Conservation (phyloP, 2,113 vertebrate species). For the Antechinus flavipes region DNA sequence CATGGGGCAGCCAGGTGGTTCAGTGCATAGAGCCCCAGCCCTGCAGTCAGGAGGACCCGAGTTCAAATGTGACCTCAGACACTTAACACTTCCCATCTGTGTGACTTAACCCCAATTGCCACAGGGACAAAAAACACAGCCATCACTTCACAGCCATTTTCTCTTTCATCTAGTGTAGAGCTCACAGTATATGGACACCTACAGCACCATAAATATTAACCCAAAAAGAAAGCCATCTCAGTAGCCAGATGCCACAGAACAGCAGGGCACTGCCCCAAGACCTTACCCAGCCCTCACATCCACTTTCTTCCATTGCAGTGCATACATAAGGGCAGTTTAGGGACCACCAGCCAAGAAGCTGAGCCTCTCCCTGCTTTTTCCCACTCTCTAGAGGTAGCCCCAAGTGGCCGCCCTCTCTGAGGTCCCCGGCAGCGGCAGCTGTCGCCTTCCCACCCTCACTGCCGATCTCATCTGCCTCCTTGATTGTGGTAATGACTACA, state of each 20-base stretch:
- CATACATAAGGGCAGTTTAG: neutral
- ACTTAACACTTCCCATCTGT: too few species aligned
- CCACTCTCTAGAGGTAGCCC: neutral
- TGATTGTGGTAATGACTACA: neutral
- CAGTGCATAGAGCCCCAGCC: too few species aligned
- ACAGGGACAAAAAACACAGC: too few species aligned
- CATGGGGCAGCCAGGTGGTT: too few species aligned
- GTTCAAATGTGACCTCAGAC: too few species aligned
- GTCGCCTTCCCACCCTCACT: neutral
- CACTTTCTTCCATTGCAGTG: neutral
- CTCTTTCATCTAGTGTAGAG: neutral
- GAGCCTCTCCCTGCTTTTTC: neutral
- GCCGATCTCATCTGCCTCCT: neutral
- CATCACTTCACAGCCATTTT: neutral
- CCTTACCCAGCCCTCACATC: neutral
- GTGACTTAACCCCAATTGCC: too few species aligned
- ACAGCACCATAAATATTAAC: neutral
- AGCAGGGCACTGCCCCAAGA: neutral
- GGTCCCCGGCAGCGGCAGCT: neutral
- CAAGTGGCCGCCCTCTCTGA: neutral
- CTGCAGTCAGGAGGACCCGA: too few species aligned
- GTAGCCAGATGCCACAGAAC: neutral
- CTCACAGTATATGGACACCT: neutral
- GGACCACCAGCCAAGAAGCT: neutral
- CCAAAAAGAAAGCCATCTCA: neutral